A percentile compares a stretch with the other conserved stretches of the same genome.
These are phyloP conservation scores for Opisthocomus hoazin DNA, from an alignment of 2,113 vertebrate genomes.

Conservation along the genomic window DNA sequence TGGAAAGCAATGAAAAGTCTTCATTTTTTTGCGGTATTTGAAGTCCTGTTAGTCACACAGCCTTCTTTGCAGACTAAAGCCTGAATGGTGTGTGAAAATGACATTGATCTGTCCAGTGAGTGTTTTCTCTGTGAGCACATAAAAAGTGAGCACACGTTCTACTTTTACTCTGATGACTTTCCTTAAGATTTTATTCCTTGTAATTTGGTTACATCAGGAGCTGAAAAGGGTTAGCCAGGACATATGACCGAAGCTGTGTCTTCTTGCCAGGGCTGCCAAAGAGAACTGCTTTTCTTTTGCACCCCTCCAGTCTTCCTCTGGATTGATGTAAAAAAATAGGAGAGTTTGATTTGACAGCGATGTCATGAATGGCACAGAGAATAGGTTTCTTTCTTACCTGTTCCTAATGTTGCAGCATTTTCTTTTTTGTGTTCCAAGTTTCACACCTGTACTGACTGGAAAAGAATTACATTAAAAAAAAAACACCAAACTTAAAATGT, in stretches of 20 bases:
- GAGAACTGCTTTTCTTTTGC: accelerated
- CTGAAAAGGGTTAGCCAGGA: background rate
- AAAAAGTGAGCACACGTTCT: background rate
- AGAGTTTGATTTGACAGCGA: background rate
- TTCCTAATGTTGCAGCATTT: background rate
- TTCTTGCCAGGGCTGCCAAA: background rate
- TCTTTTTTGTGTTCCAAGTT: background rate
- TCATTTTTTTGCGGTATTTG: background rate
- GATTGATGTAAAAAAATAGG: background rate
- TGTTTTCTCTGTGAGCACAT: background rate
- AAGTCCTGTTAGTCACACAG: background rate
- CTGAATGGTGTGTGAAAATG: background rate
- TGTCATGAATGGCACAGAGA: background rate
- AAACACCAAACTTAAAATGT: background rate
- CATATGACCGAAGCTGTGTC: background rate
- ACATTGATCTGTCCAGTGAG: background rate
- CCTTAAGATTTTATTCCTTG: background rate
- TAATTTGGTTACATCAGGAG: background rate
- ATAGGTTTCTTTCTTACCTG: background rate
- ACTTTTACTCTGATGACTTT: background rate
- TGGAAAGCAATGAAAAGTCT: background rate
- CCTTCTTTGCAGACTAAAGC: background rate
- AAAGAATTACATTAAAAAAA: background rate
- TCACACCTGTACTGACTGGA: background rate
- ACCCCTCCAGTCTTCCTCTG: background rate